phyloP scores from a whole-genome alignment of 2,888 invertebrate species.

The Drosophila neonasuta region DNA sequence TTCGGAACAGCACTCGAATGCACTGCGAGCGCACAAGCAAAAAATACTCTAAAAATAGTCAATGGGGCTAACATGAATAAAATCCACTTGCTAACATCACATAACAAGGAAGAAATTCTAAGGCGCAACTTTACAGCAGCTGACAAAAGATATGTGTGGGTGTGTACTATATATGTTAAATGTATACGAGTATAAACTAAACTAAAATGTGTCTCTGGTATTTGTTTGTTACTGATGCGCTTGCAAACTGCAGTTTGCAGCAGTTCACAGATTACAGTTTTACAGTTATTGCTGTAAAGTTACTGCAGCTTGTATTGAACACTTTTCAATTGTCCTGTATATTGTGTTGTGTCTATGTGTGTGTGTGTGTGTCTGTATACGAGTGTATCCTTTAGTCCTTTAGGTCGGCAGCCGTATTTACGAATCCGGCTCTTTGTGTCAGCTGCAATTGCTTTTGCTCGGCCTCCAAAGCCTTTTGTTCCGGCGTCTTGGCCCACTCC shows the following conservation, averaged over 20 bases:
- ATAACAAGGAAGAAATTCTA: slow-evolving; percentile 43
- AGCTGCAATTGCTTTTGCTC: slow-evolving; percentile 71
- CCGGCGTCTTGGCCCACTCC: slow-evolving; percentile 87
- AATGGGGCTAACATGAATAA: slow-evolving; percentile 49
- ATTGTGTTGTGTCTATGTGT: background rate
- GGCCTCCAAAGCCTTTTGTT: slow-evolving; percentile 73
- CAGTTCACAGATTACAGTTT: background rate
- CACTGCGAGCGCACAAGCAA: slow-evolving; percentile 35
- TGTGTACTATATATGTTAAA: slow-evolving; percentile 24
- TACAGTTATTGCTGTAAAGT: background rate
- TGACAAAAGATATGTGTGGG: slow-evolving; percentile 33
- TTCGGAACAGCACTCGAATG: slow-evolving; percentile 49
- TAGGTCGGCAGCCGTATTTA: slow-evolving; percentile 80
- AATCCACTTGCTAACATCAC: slow-evolving; percentile 54
- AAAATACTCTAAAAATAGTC: slow-evolving; percentile 51
- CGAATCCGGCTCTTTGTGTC: slow-evolving; percentile 75
- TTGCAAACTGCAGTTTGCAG: slow-evolving; percentile 3
- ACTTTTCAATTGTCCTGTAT: slow-evolving; percentile 24
- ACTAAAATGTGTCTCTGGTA: slow-evolving; percentile 50
- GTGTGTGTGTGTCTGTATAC: background rate
- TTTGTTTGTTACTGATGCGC: slow-evolving; percentile 26
- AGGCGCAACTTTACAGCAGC: slow-evolving; percentile 28
- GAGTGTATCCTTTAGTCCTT: slow-evolving; percentile 69
- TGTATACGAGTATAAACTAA: slow-evolving; percentile 50
- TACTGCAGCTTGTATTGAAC: slow-evolving; percentile 18